Percentiles rank a stretch among this genome's conserved stretches.
Conservation (phyloP, 1,140 invertebrate genomes). For the Bombus balteatus region DNA sequence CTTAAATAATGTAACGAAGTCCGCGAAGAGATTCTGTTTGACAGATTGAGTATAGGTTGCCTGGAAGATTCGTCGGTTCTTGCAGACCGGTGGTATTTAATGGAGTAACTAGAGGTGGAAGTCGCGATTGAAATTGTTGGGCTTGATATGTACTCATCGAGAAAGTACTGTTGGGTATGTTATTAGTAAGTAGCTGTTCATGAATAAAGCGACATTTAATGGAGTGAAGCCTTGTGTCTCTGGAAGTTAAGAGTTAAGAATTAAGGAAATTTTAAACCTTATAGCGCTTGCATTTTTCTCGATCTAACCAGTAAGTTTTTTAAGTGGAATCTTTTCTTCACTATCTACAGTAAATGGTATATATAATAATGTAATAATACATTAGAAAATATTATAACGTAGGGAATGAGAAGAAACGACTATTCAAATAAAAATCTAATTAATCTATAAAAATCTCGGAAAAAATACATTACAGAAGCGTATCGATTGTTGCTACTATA, state of each 20-base stretch:
- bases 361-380: too few species aligned
- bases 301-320: neutral
- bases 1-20: neutral
- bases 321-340: neutral
- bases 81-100: neutral
- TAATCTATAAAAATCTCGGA: neutral
- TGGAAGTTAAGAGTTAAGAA: neutral
- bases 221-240: neutral
- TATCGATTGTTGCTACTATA: neutral
- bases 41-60: slow-evolving; percentile 2
- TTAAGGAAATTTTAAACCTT: neutral
- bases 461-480: neutral
- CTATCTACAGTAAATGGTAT: too few species aligned
- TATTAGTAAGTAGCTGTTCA: neutral
- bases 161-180: neutral
- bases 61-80: neutral
- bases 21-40: neutral
- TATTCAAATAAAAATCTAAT: neutral
- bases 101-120: neutral
- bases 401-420: too few species aligned
- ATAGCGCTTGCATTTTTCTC: neutral
- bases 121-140: slow-evolving; percentile 9
- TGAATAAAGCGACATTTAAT: neutral
- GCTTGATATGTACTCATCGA: neutral
- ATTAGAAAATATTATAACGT: too few species aligned